Percentiles rank a stretch among this genome's conserved stretches.
These are phyloP conservation scores for Gymnothorax reevesii DNA, from an alignment of 2,797 vertebrate species.

Conservation along the genomic window DNA sequence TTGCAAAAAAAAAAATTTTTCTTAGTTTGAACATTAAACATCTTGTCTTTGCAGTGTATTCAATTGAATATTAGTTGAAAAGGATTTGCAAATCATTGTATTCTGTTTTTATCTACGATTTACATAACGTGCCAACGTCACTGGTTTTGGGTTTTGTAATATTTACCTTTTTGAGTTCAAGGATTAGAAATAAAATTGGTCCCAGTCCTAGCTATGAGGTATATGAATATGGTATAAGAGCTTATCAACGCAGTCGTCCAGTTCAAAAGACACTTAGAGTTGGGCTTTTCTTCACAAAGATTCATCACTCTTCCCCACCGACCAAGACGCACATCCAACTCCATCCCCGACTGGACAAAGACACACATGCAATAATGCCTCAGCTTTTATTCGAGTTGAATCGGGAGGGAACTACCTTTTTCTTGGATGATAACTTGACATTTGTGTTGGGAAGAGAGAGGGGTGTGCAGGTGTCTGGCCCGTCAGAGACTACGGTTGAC, in stretches of 20 bases:
- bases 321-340: neutral
- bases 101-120: too few relatives aligned
- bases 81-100: too few relatives aligned
- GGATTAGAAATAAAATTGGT: neutral
- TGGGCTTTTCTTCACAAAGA: neutral
- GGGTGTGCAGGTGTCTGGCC: neutral
- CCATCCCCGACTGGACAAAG: too few relatives aligned
- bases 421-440: too few relatives aligned
- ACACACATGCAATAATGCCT: neutral
- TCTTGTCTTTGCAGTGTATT: too few relatives aligned
- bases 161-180: neutral
- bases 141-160: too few relatives aligned
- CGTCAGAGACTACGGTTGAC: neutral
- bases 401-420: too few relatives aligned
- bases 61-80: too few relatives aligned
- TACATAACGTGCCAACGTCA: too few relatives aligned
- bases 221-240: neutral
- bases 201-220: neutral
- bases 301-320: neutral
- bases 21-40: too few relatives aligned
- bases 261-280: neutral
- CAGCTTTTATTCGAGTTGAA: neutral
- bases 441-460: too few relatives aligned
- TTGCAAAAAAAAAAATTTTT: too few relatives aligned
- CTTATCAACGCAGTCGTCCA: neutral